phyloP scores from a whole-genome alignment of 2,888 invertebrate species.

The Ectemnius cavifrons region DNA sequence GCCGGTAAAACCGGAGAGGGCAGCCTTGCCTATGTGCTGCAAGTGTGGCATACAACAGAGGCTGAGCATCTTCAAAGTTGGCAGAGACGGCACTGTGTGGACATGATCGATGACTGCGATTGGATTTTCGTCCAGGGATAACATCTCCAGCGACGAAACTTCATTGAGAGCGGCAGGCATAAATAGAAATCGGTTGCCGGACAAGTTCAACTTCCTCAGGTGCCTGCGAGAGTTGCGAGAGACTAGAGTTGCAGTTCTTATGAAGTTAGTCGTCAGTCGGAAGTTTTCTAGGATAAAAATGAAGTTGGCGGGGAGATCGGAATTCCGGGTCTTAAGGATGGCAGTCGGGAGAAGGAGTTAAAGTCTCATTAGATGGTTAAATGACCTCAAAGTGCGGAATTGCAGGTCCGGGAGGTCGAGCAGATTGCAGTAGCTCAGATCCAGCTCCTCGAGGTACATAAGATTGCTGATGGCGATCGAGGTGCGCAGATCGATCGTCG shows the following conservation, averaged over 20 bases:
- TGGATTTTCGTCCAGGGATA: constrained; percentile 86
- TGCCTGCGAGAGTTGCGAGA: constrained; percentile 68
- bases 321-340: neutral
- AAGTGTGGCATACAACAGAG: constrained; percentile 85
- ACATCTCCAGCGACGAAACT: constrained; percentile 81
- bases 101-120: constrained; percentile 80
- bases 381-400: constrained; percentile 82
- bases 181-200: constrained; percentile 82
- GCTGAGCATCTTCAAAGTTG: constrained; percentile 83
- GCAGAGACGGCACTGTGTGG: constrained; percentile 82
- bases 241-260: neutral
- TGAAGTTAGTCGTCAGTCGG: neutral
- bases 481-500: constrained; percentile 82
- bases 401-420: constrained; percentile 82
- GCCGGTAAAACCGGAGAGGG: constrained; percentile 81
- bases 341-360: neutral
- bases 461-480: constrained; percentile 84
- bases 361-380: neutral
- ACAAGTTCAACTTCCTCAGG: constrained; percentile 83
- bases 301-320: neutral
- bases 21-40: constrained; percentile 79
- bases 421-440: constrained; percentile 85
- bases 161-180: constrained; percentile 83
- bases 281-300: neutral
- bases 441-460: constrained; percentile 84